These are phyloP conservation scores for Eptesicus fuscus DNA, from an alignment of 2,113 vertebrate genomes.

Conservation along the genomic window DNA sequence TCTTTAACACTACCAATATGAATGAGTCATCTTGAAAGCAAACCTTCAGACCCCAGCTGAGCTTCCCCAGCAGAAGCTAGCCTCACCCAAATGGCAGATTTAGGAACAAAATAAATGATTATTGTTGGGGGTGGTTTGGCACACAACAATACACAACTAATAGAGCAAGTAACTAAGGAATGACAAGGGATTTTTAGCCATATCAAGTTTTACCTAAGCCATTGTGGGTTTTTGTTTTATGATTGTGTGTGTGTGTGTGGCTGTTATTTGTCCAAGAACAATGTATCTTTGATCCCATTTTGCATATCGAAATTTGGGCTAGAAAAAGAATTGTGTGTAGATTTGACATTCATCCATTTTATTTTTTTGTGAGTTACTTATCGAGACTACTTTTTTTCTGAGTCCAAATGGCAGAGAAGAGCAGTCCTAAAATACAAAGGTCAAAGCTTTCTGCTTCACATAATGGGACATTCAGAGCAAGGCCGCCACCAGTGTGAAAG, in stretches of 20 bases:
- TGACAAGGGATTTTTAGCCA: not conserved
- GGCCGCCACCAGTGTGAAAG: not conserved
- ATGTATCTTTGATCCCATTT: not conserved
- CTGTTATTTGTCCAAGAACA: not conserved
- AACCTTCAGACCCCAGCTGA: not conserved
- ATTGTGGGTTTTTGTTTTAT: not conserved
- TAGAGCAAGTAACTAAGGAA: not conserved
- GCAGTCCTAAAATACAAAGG: not conserved
- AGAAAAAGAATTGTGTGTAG: not conserved
- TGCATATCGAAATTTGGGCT: not conserved
- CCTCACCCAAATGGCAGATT: not conserved
- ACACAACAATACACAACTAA: not conserved
- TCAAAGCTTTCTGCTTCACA: not conserved
- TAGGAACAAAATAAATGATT: not conserved
- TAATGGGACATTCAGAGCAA: not conserved
- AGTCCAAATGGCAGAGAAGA: not conserved
- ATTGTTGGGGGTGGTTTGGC: not conserved
- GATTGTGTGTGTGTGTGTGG: not conserved
- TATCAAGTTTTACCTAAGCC: not conserved
- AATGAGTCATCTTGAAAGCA: not conserved
- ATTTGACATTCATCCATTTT: not conserved
- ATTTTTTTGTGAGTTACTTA: constrained; percentile 21
- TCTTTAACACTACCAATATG: not conserved
- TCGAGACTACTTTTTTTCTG: not conserved
- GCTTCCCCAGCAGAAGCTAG: not conserved